Conservation (phyloP, 2,113 vertebrate species). For the Ictalurus furcatus region DNA sequence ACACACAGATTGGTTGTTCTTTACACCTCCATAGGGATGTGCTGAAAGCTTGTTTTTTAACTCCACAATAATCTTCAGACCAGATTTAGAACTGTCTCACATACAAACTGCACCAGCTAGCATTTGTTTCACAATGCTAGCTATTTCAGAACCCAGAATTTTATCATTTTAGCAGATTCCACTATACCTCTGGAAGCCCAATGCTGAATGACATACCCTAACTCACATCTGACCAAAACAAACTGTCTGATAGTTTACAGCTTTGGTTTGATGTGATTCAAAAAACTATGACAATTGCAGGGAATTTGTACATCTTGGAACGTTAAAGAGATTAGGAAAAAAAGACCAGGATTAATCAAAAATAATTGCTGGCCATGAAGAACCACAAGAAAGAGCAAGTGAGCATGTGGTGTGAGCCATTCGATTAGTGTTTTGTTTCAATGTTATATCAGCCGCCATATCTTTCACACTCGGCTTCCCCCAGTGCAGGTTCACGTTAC, state of each 20-base stretch:
- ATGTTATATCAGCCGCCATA: background rate
- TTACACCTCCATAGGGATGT: slow-evolving; percentile 62
- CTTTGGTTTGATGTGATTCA: slow-evolving; percentile 56
- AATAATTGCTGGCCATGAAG: slow-evolving; percentile 65
- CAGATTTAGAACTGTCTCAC: slow-evolving; percentile 60
- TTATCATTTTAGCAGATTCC: slow-evolving; percentile 86
- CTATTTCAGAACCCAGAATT: slow-evolving; percentile 78
- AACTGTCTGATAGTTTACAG: background rate
- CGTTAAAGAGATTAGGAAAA: slow-evolving; percentile 58
- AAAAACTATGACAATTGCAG: slow-evolving; percentile 40
- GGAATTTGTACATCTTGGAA: slow-evolving; percentile 59
- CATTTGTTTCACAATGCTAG: slow-evolving; percentile 47
- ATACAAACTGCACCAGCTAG: slow-evolving; percentile 60
- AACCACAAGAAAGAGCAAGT: slow-evolving; percentile 59
- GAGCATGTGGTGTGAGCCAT: background rate
- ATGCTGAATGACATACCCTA: slow-evolving; percentile 55
- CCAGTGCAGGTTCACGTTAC: background rate
- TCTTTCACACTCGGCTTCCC: background rate
- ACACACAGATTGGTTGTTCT: slow-evolving; percentile 61
- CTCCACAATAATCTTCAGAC: slow-evolving; percentile 49
- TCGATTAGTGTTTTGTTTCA: background rate
- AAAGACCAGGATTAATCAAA: slow-evolving; percentile 61
- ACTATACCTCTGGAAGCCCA: slow-evolving; percentile 72
- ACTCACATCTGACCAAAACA: slow-evolving; percentile 18
- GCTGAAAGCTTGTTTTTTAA: slow-evolving; percentile 59